Base-by-base conservation (phyloP, 2,797 vertebrate genomes). In the Acipenser transmontanus region DNA sequence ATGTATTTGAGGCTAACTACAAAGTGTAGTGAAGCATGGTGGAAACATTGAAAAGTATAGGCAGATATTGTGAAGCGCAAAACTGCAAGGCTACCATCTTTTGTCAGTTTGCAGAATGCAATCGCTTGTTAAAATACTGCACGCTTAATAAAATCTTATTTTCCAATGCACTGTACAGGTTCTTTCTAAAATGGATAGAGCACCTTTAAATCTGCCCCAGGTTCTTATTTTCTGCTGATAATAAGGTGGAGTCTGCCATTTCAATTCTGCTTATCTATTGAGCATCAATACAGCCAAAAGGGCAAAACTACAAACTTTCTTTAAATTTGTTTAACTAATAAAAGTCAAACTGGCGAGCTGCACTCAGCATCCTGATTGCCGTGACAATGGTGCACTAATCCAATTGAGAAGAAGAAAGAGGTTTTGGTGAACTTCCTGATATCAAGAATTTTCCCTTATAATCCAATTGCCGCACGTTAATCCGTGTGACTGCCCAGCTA, bases 241-340 rank as follows among this genome's bases (percentile, higher is more conserved):
- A 67, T 72, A 67, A 62, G 54, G 73, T 66, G 73, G 69, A 20
- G 67, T 61, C 17, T 71, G 49, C 49, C 7, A 76, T 80, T 76
- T 81, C 51, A 70, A 48, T 34, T 49, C 54, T 68, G 50, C 71
- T 75, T 48, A 73, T 74, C 67, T 72, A 61, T 81, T 80, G 65
- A 62, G 79, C 72, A 73, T 79, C 78, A 80, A 78, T 78, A 76
- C 74, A 75, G 70, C 67, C 77, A 79, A 91, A 91, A 90, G 86
- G 84, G 87, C 85, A 89, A 85, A 84, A 80, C 74, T 74, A 74
- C 71, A 85, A 84, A 87, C 82, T 85, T 88, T 83, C 79, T 85
- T 82, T 73, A 82, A 86, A 91, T 89, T 84, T 87, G 82, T 85
- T 91, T 82, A 84, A 78, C 82, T 76, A 89, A 89, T 87, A 77